A percentile compares a stretch with the other conserved stretches of the same genome.
Conservation (phyloP, 2,113 vertebrate genomes). For the human (Homo sapiens) region GRCh38 chr4:188065001-188065500, state of each 20-base stretch:
- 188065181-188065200: slow-evolving; percentile 37
- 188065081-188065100: slow-evolving; percentile 14
- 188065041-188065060: not conserved
- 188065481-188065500: no score
- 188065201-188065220: slow-evolving; percentile 16
- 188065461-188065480: no score
- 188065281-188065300: not conserved
- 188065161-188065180: slow-evolving; percentile 1
- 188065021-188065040: not conserved
- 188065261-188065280: slow-evolving; percentile 24
- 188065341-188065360: no score
- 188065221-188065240: not conserved
- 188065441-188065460: no score
- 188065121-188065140: not conserved
- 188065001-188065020: not conserved
- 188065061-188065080: slow-evolving; percentile 15
- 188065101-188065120: slow-evolving; percentile 18
- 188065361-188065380: no score
- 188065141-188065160: not conserved
- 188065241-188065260: slow-evolving; percentile 23
- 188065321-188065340: slow-evolving; percentile 27
- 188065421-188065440: no score
- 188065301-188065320: slow-evolving; percentile 41
- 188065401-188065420: no score
- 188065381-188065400: no score